A percentile compares a stretch with the other conserved stretches of the same genome.
Conservation (phyloP, 2,113 vertebrate genomes). For the Lepisosteus osseus region DNA sequence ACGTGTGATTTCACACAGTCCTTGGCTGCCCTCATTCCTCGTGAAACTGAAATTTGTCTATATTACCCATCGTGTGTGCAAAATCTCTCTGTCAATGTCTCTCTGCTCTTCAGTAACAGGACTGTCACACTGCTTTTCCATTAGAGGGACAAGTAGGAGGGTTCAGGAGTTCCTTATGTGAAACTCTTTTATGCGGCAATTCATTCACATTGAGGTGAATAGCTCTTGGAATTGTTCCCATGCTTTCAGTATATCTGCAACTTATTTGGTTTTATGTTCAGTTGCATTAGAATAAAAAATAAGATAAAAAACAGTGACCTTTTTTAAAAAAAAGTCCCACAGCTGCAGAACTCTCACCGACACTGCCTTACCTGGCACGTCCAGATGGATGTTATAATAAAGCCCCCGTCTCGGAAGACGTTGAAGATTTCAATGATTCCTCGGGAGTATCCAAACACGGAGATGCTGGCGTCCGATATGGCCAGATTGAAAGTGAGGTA, state of each 20-base stretch:
- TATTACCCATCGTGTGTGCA: too few relatives aligned
- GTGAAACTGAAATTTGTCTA: too few relatives aligned
- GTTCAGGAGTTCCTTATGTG: not conserved
- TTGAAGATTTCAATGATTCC: slow-evolving; percentile 83
- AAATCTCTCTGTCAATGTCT: too few relatives aligned
- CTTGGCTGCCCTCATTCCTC: too few relatives aligned
- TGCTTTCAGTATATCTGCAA: not conserved
- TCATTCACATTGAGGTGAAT: not conserved
- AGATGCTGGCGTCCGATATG: slow-evolving; percentile 77
- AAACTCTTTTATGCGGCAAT: not conserved
- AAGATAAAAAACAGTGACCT: too few relatives aligned
- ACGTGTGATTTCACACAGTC: too few relatives aligned
- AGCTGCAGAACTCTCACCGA: not conserved
- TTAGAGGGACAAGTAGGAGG: too few relatives aligned
- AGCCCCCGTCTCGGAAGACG: slow-evolving; percentile 75
- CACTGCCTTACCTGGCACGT: slow-evolving; percentile 74
- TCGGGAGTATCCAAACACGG: slow-evolving; percentile 76
- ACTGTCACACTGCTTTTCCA: too few relatives aligned
- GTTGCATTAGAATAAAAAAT: too few relatives aligned
- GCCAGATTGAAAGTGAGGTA: slow-evolving; percentile 80
- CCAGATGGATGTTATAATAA: slow-evolving; percentile 78
- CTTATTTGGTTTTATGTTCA: too few relatives aligned
- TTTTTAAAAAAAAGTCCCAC: too few relatives aligned
- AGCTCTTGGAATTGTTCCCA: not conserved
- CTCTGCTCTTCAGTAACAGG: too few relatives aligned